A percentile compares a stretch with the other conserved stretches of the same genome.
Conservation (phyloP, 2,113 vertebrate species). For the Callospermophilus lateralis region DNA sequence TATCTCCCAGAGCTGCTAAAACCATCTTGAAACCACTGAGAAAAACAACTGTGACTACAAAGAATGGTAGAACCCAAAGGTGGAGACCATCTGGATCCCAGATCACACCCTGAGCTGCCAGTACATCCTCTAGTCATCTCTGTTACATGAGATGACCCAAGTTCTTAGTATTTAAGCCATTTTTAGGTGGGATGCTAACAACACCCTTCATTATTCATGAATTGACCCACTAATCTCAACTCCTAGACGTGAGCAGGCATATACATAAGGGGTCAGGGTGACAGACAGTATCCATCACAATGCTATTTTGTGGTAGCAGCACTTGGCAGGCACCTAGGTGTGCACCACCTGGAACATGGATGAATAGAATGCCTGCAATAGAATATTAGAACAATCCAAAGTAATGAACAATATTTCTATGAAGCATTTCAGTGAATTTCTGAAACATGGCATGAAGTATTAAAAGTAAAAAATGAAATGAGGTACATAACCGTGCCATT, state of each 20-base stretch:
- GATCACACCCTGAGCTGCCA: background rate
- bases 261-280: background rate
- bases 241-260: background rate
- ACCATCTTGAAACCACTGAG: background rate
- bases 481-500: background rate
- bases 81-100: background rate
- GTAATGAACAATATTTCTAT: background rate
- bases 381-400: background rate
- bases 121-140: background rate
- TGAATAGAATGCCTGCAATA: background rate
- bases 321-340: background rate
- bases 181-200: background rate
- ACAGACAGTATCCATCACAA: too few species aligned
- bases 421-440: background rate
- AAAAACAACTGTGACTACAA: background rate
- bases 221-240: background rate
- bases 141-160: background rate
- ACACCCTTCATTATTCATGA: background rate
- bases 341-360: background rate
- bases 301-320: background rate
- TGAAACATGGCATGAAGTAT: background rate
- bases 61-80: background rate
- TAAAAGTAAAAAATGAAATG: background rate
- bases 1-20: background rate
- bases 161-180: background rate